Base-by-base conservation (phyloP, 1,140 invertebrate species). In the Halyomorpha halys region DNA sequence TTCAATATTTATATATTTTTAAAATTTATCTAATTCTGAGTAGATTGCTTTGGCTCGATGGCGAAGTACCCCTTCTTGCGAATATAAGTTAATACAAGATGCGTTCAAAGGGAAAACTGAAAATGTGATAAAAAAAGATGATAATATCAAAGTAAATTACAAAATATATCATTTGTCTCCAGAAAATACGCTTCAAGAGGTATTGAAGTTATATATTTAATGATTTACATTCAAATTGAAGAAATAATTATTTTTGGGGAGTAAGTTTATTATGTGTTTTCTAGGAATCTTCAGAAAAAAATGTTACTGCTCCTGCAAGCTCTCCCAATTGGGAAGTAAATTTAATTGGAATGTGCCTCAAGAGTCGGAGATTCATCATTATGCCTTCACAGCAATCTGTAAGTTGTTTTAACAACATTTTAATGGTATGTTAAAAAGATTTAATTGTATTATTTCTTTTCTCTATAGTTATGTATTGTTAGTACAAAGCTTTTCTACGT, bases 181-280 rank as follows among this genome's bases (percentile, higher is more conserved):
- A 39, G 25, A 34, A 16, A 65, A 56, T 27, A 25, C 23, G 27
- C 18, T 56, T 25, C 64, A 53, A 44, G 64, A 65, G 23, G 45
- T 39, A 39, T 13, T 11, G 13, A 39, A 39, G 34, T 39, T 39
- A 13, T 39, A 8, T 9, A 13, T 39, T 39, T 39, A 39, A 39
- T 8, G 1, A 13, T 39, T 11, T 39, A 8, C 11, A 39, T 39
- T 39, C 1, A 39, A 6, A 2, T 11, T 39, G 1, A 30, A 39
- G 34, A 8, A 3, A 39, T 11, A 39, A 11, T 39, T 39, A 11
- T 39, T 39, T 39, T 39, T 39, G 11, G 13, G 1, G 11, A 1
- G 34, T 39, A 11, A 39, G 6, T 11, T 39, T 39, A 39, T 2
- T 39, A 39, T 39, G 13, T 11, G 11, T 39, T 11, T 39, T 39